phyloP scores from a whole-genome alignment of 2,888 invertebrate genomes.

The Masnerella sp. region DNA sequence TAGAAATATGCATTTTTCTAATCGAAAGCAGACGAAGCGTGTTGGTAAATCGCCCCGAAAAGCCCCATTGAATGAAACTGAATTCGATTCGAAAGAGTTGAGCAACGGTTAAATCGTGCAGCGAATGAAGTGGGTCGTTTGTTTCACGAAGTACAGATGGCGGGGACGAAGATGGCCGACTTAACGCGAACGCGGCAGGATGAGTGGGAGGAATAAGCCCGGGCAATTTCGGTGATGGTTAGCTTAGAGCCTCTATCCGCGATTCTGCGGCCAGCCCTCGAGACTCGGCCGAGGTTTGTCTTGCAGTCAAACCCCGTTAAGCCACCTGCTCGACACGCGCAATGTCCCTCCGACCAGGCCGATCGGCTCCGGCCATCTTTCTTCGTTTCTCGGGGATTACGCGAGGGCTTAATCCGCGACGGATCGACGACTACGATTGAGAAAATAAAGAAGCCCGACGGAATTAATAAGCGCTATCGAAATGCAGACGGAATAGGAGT shows the following conservation, averaged over 20 bases:
- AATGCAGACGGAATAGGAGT: conserved; percentile 14
- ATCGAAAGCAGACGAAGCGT: conserved; percentile 49
- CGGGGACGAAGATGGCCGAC: conserved; percentile 37
- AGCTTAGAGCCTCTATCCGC: conserved; percentile 66
- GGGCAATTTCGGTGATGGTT: conserved; percentile 75
- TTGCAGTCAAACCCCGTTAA: conserved; percentile 49
- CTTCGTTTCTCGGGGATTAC: conserved; percentile 47
- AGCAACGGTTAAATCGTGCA: conserved; percentile 52
- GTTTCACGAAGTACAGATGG: conserved; percentile 50
- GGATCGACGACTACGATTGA: conserved; percentile 70
- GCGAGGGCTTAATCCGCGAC: conserved; percentile 70
- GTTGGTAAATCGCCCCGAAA: conserved; percentile 38
- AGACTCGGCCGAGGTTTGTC: conserved; percentile 56
- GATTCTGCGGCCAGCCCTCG: conserved; percentile 66
- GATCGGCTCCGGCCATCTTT: conserved; percentile 45
- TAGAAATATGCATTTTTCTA: conserved; percentile 53
- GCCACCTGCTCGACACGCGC: conserved; percentile 63
- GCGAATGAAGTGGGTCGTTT: conserved; percentile 52
- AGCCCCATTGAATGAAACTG: conserved; percentile 45
- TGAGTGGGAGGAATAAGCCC: conserved; percentile 59
- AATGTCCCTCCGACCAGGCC: conserved; percentile 33
- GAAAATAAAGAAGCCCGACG: conserved; percentile 72
- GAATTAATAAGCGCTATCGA: conserved; percentile 67
- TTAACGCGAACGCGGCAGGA: conserved; percentile 52
- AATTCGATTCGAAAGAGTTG: conserved; percentile 54